Evolutionary conservation across 1,140 invertebrate species (phyloP), one percentile per base, ranked within the genome.

Genomic region (Phocides pigmalion): DNA sequence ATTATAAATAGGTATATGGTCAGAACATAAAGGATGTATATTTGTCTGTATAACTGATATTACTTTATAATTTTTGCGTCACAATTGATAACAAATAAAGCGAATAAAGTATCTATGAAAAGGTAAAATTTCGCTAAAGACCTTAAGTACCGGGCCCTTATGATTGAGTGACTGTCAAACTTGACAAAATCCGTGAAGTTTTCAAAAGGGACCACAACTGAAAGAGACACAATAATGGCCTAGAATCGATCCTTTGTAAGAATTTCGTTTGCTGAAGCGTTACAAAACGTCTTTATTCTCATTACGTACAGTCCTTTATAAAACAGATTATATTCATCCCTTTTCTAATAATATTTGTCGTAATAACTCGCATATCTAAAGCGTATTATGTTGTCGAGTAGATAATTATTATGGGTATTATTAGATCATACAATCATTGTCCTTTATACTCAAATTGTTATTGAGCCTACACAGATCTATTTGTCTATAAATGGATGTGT

Each of bases 131-230:
- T 50, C 25, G 25, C 22, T 16, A 14, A 58, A n/a, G 25, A 16
- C 14, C 16, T n/a, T 15, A 28, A 44, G 53, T 25, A 44, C 9
- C 5, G 16, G 54, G 15, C 41, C 22, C 22, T 32, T 58, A 58
- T 46, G 22, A 46, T 58, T 44, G 39, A 58, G 25, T 16, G 54
- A 46, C 25, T 58, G 54, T 58, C 54, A 58, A 32, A 58, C 47
- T 58, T 28, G 22, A 46, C 47, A 58, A 56, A 46, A 41, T 58
- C 41, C 54, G 41, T 25, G n/a, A 46, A 58, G 37, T 58, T 58
- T 58, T 32, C 15, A 32, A 58, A 58, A 58, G 54, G 41, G 22
- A 44, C 41, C 54, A 44, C 54, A 19, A 54, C 35, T 20, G 42
- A 17, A 58, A 15, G 25, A 44, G 42, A 58, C 54, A 14, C 41